phyloP scores from a whole-genome alignment of 2,888 invertebrate genomes.

The Harpalus rubripes region DNA sequence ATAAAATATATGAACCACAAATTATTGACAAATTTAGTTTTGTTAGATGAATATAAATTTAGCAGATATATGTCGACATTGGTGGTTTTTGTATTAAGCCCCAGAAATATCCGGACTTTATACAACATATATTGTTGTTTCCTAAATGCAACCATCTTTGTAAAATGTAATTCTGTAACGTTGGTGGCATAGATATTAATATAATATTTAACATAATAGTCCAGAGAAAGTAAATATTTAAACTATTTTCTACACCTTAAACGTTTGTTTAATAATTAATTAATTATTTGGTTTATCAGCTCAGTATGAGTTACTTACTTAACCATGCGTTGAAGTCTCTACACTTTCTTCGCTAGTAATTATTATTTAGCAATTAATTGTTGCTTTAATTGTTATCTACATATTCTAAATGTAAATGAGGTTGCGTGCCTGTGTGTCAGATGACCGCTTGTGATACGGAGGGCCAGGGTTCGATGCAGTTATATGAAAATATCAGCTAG shows the following conservation, averaged over 20 bases:
- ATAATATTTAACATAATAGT: neutral
- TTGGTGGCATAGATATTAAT: neutral
- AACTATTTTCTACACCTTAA: neutral
- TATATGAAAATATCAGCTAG: too few species aligned
- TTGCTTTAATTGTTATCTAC: neutral
- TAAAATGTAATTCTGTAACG: neutral
- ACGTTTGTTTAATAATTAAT: constrained; percentile 44
- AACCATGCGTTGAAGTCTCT: constrained; percentile 25
- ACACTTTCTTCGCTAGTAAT: constrained; percentile 35
- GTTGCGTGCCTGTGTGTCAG: too few species aligned
- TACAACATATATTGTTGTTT: neutral
- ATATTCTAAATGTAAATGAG: too few species aligned
- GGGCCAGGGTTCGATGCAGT: too few species aligned
- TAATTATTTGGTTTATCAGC: neutral
- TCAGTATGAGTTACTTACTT: constrained; percentile 13
- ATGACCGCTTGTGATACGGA: too few species aligned
- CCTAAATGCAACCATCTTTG: constrained; percentile 14
- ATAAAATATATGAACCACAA: too few species aligned
- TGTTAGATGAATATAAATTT: too few species aligned
- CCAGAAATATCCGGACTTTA: too few species aligned
- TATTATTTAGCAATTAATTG: neutral
- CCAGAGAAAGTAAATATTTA: constrained; percentile 28
- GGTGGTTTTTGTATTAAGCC: too few species aligned
- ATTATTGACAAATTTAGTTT: too few species aligned
- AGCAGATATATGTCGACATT: too few species aligned